A percentile compares a stretch with the other conserved stretches of the same genome.
These are phyloP conservation scores for Lasioglossum pauxillum DNA, from an alignment of 2,888 invertebrate genomes.

Conservation along the genomic window DNA sequence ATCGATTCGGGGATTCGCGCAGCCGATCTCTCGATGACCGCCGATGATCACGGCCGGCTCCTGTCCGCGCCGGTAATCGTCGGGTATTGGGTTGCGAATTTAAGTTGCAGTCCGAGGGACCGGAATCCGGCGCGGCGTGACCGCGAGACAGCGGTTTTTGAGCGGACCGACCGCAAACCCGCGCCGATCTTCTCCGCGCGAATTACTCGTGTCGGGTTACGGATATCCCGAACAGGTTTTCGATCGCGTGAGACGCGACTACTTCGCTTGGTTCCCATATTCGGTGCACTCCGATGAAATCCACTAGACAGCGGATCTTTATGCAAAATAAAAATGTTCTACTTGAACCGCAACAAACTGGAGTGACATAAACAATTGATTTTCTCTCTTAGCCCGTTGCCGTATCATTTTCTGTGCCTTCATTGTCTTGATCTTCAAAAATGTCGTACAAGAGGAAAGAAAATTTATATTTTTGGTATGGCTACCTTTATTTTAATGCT, in stretches of 20 bases:
- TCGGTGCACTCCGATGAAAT: conserved; percentile 14
- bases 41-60: conserved; percentile 4
- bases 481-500: too few relatives aligned
- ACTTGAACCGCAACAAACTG: too few relatives aligned
- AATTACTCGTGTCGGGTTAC: conserved; percentile 62
- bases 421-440: too few relatives aligned
- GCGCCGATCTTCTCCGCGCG: conserved; percentile 46
- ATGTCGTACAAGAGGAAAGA: too few relatives aligned
- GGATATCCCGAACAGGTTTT: conserved; percentile 64
- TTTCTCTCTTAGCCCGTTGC: too few relatives aligned
- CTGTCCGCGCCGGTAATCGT: conserved; percentile 13
- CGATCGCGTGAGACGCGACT: conserved; percentile 31
- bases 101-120: conserved; percentile 4
- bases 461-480: too few relatives aligned
- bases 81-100: conserved; percentile 26
- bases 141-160: conserved; percentile 56
- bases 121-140: conserved; percentile 22
- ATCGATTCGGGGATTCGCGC: neutral
- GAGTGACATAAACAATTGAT: too few relatives aligned
- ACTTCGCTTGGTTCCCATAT: conserved; percentile 44
- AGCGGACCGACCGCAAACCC: conserved; percentile 31
- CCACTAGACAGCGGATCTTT: too few relatives aligned
- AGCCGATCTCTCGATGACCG: conserved; percentile 9
- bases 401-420: too few relatives aligned
- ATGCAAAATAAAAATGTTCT: too few relatives aligned